Percentiles rank a stretch among this genome's conserved stretches.
phyloP scores from a whole-genome alignment of 2,113 vertebrate genomes.

The Zapus hudsonius region DNA sequence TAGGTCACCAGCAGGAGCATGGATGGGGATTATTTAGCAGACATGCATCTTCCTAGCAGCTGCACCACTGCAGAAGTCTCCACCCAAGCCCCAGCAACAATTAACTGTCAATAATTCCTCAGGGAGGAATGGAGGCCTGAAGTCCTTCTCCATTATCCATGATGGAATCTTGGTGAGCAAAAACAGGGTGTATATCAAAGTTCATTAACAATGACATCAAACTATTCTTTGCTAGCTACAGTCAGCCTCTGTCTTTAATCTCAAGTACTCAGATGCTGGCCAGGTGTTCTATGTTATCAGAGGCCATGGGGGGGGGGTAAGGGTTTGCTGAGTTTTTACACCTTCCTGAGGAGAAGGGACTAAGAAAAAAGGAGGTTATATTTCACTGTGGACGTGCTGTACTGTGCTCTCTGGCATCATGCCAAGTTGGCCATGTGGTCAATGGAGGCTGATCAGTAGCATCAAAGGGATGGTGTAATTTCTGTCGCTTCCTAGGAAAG shows the following conservation, averaged over 20 bases:
- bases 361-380: neutral
- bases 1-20: no score
- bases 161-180: no score
- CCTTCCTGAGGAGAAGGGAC: neutral
- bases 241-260: neutral
- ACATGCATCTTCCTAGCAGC: no score
- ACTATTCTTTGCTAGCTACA: neutral
- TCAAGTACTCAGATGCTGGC: neutral
- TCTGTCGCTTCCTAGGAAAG: constrained; percentile 73
- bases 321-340: neutral
- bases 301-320: neutral
- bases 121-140: no score
- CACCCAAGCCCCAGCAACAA: no score
- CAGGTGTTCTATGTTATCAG: neutral
- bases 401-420: constrained; percentile 5
- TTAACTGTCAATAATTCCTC: no score
- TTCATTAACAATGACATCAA: neutral
- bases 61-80: no score
- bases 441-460: constrained; percentile 62
- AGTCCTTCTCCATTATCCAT: no score
- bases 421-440: constrained; percentile 72
- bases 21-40: no score
- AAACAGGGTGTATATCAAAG: neutral
- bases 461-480: constrained; percentile 65
- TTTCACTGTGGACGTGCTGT: neutral